phyloP scores from a whole-genome alignment of 1,140 invertebrate species.

The Anastatus disparis region DNA sequence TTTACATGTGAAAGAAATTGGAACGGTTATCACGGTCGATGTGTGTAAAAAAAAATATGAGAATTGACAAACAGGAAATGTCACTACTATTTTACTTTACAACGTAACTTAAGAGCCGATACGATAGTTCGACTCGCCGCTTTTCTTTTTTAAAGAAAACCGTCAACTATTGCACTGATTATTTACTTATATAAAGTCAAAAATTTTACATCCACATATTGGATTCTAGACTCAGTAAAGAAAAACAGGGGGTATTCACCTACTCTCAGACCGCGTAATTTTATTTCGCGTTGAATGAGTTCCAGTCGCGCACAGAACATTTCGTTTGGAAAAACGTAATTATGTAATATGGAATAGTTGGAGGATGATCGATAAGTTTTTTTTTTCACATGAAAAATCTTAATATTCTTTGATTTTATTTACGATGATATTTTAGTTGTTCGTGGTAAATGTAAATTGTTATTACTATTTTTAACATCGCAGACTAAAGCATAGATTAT shows the following conservation, averaged over 20 bases:
- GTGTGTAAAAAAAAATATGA: constrained; percentile 10
- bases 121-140: background rate
- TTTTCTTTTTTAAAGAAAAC: constrained; percentile 30
- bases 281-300: constrained; percentile 1
- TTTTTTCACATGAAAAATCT: background rate
- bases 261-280: constrained; percentile 6
- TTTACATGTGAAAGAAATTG: constrained; percentile 40
- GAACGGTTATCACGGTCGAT: constrained; percentile 8
- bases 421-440: background rate
- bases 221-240: constrained; percentile 17
- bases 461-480: too few species aligned
- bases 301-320: constrained; percentile 9
- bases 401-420: background rate
- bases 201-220: constrained; percentile 15
- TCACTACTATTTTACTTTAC: constrained; percentile 33
- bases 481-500: background rate
- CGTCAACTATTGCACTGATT: constrained; percentile 32
- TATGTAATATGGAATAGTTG: background rate
- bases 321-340: constrained; percentile 6
- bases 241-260: constrained; percentile 3
- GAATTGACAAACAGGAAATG: constrained; percentile 36
- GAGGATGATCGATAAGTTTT: constrained; percentile 21
- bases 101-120: constrained; percentile 22
- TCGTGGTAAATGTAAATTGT: too few species aligned
- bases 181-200: constrained; percentile 23